phyloP scores from a whole-genome alignment of 1,140 invertebrate genomes.

The Acromyrmex echinatior region DNA sequence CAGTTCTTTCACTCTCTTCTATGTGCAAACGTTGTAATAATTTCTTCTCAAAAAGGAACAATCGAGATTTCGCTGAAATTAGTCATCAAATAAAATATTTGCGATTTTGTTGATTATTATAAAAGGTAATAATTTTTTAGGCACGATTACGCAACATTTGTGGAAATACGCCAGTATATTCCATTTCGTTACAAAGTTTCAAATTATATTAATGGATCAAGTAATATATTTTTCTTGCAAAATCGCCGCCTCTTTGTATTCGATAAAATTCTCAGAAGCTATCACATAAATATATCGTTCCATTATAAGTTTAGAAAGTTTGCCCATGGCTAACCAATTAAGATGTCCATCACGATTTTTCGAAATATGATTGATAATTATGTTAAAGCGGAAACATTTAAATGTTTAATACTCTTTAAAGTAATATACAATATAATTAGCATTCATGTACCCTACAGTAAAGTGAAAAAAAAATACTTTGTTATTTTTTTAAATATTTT shows the following conservation, averaged over 20 bases:
- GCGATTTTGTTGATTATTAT: not conserved
- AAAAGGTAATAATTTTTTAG: not conserved
- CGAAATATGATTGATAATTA: not conserved
- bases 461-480: not conserved
- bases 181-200: not conserved
- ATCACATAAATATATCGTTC: not conserved
- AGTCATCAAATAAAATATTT: not conserved
- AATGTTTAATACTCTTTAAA: not conserved
- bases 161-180: not conserved
- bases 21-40: not conserved
- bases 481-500: not conserved
- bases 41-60: not conserved
- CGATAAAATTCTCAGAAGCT: not conserved
- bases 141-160: not conserved
- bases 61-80: not conserved
- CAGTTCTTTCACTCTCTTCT: too few species aligned
- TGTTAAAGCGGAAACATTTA: not conserved
- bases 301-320: slow-evolving; percentile 15
- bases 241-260: not conserved
- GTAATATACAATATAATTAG: not conserved
- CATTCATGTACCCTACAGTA: not conserved
- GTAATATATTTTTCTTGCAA: not conserved
- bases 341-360: not conserved
- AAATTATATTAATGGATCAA: not conserved
- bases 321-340: not conserved